Evolutionary conservation across 2,113 vertebrate genomes (phyloP).

Genomic region (Tyto alba): DNA sequence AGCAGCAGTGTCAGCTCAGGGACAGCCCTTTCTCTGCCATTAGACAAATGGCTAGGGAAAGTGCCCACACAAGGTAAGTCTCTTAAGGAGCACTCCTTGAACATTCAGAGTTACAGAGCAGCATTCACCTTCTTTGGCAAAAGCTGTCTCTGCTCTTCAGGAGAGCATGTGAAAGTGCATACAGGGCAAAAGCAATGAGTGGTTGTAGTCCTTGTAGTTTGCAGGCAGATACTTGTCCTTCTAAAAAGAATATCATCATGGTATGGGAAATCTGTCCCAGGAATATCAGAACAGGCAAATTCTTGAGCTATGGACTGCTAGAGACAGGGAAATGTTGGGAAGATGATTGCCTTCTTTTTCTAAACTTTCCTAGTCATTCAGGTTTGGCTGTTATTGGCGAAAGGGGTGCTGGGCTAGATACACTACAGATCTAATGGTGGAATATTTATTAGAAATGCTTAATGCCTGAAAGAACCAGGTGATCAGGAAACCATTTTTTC

Average conservation of each 20-base stretch:
- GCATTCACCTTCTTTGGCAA: background rate
- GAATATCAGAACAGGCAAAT: background rate
- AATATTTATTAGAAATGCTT: background rate
- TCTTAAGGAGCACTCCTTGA: background rate
- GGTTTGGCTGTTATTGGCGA: background rate
- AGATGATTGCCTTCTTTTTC: background rate
- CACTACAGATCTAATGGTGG: background rate
- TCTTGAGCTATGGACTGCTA: background rate
- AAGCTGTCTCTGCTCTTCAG: background rate
- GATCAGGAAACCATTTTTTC: background rate
- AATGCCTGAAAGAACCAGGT: background rate
- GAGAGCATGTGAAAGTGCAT: background rate
- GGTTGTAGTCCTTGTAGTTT: background rate
- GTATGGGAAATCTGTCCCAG: background rate
- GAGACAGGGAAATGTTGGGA: background rate
- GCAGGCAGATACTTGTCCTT: background rate
- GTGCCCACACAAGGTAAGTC: background rate
- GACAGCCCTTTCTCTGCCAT: background rate
- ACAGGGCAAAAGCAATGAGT: background rate
- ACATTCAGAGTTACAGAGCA: background rate
- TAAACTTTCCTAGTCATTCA: background rate
- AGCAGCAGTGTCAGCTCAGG: background rate
- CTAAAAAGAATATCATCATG: background rate
- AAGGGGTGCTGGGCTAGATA: background rate
- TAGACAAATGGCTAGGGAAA: background rate